Evolutionary conservation across 2,888 invertebrate species (phyloP), one percentile per base, ranked within the genome.

Genomic region (Doris montereyensis): DNA sequence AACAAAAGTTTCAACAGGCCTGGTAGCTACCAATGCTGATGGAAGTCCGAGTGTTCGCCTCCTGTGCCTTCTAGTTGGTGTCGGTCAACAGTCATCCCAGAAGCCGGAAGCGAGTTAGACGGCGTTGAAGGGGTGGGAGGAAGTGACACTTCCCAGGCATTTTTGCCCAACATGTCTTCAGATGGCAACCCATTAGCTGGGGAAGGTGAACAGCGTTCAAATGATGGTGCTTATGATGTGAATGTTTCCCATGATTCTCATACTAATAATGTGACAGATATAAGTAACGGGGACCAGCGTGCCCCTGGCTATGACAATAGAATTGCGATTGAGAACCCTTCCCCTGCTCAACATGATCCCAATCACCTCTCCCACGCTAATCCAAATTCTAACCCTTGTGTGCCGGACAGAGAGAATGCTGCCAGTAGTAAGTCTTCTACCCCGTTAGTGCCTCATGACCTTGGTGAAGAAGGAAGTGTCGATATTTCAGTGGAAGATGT

Each of bases 81-180:
- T 60, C 65, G 71, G 21, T 3, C 62, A 67, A 17, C 72, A 21
- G 62, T 52, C 24, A 10, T 68, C 30, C 3, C 75, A 5, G 32
- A 41, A 26, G 13, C 68, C 34, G 62, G 60, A 5, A 60, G 5
- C 8, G 76, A 71, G 17, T 17, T 30, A 24, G 71, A 79, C 8
- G 62, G 30, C 41, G 32, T 62, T 28, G 68, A 76, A 41, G 28
- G 35, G n/a, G 24, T 8, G 2, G 21, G 30, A 34, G 62, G 65
- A 2, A 34, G 60, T 34, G 30, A 28, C 35, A 24, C 35, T 8
- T 30, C 58, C 10, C 41, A 74, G 0, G 21, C 30, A 21, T n/a
- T n/a, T n/a, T n/a, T n/a, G n/a, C n/a, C n/a, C n/a, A 75, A 58
- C 32, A 79, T 79, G 79, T 79, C 79, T 8, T 75, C 79, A 35